Percentiles rank a stretch among this genome's conserved stretches.
phyloP scores from a whole-genome alignment of 2,797 vertebrate genomes.

The Hoplostethus mediterraneus region DNA sequence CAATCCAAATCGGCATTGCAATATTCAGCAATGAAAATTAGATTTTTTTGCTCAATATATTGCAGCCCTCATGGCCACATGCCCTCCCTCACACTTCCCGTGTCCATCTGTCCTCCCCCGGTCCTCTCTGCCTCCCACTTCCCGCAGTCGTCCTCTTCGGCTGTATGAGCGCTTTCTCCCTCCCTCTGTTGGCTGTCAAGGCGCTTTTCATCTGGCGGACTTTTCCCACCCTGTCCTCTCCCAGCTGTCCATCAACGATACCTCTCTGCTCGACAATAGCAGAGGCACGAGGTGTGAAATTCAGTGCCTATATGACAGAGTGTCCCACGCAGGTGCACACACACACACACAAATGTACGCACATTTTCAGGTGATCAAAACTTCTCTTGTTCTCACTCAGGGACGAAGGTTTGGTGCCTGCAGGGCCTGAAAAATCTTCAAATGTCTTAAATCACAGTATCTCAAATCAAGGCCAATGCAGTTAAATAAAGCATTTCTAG shows the following conservation, averaged over 20 bases:
- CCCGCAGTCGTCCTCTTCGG: conserved; percentile 18
- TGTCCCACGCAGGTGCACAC: conserved; percentile 26
- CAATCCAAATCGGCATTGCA: no score
- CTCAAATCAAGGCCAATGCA: no score
- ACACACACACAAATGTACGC: conserved; percentile 13
- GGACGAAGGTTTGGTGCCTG: no score
- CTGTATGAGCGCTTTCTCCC: conserved; percentile 27
- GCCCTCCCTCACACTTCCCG: neutral
- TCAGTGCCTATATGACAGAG: conserved; percentile 42
- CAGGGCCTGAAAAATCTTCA: no score
- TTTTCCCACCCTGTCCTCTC: conserved; percentile 53
- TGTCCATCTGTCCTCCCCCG: conserved; percentile 15
- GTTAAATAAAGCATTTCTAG: no score
- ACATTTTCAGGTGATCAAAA: conserved; percentile 14
- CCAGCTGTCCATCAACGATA: conserved; percentile 70
- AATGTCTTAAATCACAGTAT: no score
- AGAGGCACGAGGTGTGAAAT: conserved; percentile 72
- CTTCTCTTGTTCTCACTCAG: no score
- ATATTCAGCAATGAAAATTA: no score
- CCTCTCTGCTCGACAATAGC: conserved; percentile 65
- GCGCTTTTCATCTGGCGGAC: conserved; percentile 52
- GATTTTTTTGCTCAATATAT: neutral
- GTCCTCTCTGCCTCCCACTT: conserved; percentile 12
- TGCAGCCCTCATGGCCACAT: neutral
- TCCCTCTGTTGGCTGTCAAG: conserved; percentile 53